A percentile compares a stretch with the other conserved stretches of the same genome.
Evolutionary conservation across 2,888 invertebrate species (phyloP).

Genomic region (Macropis europaea): DNA sequence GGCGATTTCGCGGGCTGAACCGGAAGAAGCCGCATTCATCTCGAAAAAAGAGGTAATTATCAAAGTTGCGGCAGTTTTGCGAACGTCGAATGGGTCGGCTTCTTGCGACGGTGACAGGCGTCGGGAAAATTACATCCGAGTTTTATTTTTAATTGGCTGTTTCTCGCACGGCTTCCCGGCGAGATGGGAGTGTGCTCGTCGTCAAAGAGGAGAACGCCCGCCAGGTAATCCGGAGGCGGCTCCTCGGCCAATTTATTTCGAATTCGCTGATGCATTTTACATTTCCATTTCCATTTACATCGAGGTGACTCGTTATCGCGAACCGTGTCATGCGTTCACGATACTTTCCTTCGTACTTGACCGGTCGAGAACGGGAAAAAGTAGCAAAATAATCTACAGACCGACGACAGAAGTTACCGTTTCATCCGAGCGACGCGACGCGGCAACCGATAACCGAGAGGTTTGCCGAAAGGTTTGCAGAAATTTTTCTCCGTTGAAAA

Average conservation of each 20-base stretch:
- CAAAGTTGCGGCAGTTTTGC: conserved; percentile 9
- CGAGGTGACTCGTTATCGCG: conserved; percentile 30
- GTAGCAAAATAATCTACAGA: too few species aligned
- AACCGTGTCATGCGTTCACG: conserved; percentile 6
- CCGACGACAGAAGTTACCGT: too few species aligned
- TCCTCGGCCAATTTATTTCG: conserved; percentile 36
- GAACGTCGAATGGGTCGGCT: conserved; percentile 4
- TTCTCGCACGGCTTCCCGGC: conserved; percentile 33
- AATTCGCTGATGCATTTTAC: conserved; percentile 21
- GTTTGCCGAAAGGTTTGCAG: too few species aligned
- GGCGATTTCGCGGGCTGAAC: too few species aligned
- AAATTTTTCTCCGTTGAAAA: too few species aligned
- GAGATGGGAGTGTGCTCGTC: conserved; percentile 16
- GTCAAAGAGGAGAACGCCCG: conserved; percentile 13
- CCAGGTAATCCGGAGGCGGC: conserved; percentile 30
- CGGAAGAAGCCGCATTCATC: not conserved
- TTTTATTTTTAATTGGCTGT: conserved; percentile 43
- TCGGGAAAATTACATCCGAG: conserved; percentile 9
- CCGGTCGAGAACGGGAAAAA: too few species aligned
- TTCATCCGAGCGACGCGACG: not conserved
- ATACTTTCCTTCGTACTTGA: conserved; percentile 12
- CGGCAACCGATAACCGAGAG: too few species aligned
- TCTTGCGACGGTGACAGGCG: not conserved
- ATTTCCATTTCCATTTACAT: conserved; percentile 47
- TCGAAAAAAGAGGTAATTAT: not conserved